phyloP scores from a whole-genome alignment of 2,888 invertebrate species.

The Cerceris rybyensis region DNA sequence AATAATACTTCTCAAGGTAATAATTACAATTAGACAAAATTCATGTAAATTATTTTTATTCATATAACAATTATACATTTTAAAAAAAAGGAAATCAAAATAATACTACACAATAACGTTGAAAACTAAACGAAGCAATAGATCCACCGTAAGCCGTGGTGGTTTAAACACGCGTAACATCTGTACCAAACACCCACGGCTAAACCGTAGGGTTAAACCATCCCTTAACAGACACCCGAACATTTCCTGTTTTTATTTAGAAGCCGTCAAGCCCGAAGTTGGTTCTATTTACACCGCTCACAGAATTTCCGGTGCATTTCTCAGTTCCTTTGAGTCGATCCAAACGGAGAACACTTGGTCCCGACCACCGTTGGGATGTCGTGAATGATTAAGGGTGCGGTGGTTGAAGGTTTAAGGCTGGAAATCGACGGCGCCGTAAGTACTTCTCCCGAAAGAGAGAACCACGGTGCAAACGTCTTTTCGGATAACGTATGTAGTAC shows the following conservation, averaged over 20 bases:
- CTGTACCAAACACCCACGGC: no score
- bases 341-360: conserved; percentile 28
- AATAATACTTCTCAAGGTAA: no score
- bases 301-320: conserved; percentile 25
- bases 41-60: no score
- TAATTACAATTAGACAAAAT: no score
- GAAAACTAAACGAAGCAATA: no score
- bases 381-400: conserved; percentile 56
- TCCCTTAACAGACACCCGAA: conserved; percentile 13
- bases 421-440: conserved; percentile 48
- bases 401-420: conserved; percentile 39
- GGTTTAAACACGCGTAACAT: no score
- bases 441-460: conserved; percentile 24
- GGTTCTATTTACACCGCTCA: conserved; percentile 26
- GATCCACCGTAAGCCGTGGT: no score
- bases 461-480: conserved; percentile 40
- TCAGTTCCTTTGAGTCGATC: conserved; percentile 30
- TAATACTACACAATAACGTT: no score
- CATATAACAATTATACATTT: no score
- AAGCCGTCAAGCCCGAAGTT: conserved; percentile 14
- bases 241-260: conserved; percentile 23
- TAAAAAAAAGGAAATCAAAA: no score
- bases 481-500: conserved; percentile 13
- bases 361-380: conserved; percentile 8
- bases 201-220: neutral